Conservation (phyloP, 2,888 invertebrate genomes). For the Rhyacophila evoluta region DNA sequence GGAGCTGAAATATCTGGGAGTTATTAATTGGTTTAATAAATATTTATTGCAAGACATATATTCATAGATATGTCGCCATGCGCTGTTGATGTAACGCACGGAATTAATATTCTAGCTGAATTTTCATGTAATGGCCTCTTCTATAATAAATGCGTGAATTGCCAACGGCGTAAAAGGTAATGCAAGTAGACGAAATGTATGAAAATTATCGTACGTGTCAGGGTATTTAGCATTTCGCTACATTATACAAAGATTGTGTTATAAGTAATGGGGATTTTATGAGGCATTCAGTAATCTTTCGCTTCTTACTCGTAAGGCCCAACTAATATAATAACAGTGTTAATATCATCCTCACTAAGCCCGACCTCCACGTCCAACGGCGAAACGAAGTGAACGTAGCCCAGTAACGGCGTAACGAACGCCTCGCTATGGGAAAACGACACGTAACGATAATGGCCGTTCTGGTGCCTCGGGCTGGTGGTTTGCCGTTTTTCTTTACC, state of each 20-base stretch:
- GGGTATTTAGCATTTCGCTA: background rate
- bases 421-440: conserved; percentile 11
- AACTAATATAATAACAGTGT: conserved; percentile 21
- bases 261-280: conserved; percentile 14
- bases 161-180: background rate
- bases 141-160: background rate
- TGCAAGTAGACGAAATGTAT: background rate
- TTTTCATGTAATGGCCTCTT: background rate
- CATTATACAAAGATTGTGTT: conserved; percentile 19
- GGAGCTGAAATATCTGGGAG: no score
- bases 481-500: background rate
- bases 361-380: conserved; percentile 12
- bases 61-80: background rate
- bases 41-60: background rate
- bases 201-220: background rate
- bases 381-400: conserved; percentile 12
- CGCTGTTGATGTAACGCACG: background rate
- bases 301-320: conserved; percentile 8
- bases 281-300: conserved; percentile 11
- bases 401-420: background rate
- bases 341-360: conserved; percentile 24
- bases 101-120: conserved; percentile 9
- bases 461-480: background rate
- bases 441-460: conserved; percentile 25
- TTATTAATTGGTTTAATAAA: no score